Evolutionary conservation across 1,140 invertebrate genomes (phyloP).

Genomic region (Dendroctonus valens): DNA sequence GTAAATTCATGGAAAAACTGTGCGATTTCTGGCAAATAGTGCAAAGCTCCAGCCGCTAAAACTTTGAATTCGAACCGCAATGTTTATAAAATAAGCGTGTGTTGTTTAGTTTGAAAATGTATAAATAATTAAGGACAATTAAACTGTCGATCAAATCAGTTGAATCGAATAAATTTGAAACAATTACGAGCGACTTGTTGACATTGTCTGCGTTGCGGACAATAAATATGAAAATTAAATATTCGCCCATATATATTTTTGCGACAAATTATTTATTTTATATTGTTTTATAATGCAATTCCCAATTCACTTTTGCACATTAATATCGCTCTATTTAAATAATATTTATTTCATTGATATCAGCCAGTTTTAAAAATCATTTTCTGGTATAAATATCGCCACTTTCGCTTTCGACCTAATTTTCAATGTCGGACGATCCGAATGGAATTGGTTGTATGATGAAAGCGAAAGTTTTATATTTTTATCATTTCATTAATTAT

Average conservation of each 20-base stretch:
- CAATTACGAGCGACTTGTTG: too few species aligned
- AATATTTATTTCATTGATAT: conserved; percentile 10
- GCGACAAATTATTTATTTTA: conserved; percentile 12
- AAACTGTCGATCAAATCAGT: too few species aligned
- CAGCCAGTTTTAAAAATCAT: conserved; percentile 7
- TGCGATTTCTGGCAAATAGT: too few species aligned
- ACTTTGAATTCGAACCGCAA: too few species aligned
- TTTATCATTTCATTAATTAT: neutral
- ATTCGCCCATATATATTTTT: conserved; percentile 4
- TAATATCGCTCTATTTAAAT: conserved; percentile 17
- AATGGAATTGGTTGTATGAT: neutral
- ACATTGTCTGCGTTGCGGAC: neutral
- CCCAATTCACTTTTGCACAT: conserved; percentile 16
- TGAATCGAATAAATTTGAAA: too few species aligned
- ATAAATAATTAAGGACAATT: too few species aligned
- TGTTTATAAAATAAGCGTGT: too few species aligned
- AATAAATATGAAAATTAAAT: conserved; percentile 22
- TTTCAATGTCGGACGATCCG: too few species aligned
- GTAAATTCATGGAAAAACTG: too few species aligned
- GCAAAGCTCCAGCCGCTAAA: too few species aligned
- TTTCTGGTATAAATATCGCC: conserved; percentile 4
- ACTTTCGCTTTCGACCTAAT: neutral
- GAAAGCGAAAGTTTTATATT: conserved; percentile 7
- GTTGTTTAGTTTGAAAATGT: too few species aligned
- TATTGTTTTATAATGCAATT: conserved; percentile 7